Conservation (phyloP, 2,797 vertebrate species). For the Ctenopoma kingsleyae region DNA sequence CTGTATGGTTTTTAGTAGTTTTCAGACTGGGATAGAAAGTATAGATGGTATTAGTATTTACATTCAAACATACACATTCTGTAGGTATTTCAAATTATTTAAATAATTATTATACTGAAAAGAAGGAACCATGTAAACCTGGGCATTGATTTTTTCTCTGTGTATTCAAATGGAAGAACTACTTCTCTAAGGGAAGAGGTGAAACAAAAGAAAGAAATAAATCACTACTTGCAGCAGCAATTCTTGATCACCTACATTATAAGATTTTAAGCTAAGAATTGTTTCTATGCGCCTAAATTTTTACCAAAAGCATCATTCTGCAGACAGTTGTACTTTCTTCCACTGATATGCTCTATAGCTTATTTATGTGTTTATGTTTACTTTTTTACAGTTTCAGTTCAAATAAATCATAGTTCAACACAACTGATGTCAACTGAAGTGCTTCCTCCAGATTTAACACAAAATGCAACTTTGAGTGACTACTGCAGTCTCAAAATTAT, state of each 20-base stretch:
- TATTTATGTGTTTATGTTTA: no score
- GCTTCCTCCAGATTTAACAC: no score
- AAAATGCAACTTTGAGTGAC: no score
- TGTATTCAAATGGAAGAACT: slow-evolving; percentile 25
- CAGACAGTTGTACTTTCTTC: neutral
- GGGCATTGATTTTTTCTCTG: neutral
- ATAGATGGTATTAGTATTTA: neutral
- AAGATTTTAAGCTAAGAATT: slow-evolving; percentile 34
- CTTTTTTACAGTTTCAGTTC: no score
- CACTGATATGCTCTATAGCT: neutral
- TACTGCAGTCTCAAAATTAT: no score
- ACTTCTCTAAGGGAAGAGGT: slow-evolving; percentile 38
- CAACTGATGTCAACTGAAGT: no score
- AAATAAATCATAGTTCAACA: no score
- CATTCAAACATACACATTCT: neutral
- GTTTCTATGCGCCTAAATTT: slow-evolving; percentile 16
- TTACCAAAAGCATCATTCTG: slow-evolving; percentile 13
- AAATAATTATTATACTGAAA: no score
- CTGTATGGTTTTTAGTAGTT: slow-evolving; percentile 16
- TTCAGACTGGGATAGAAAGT: neutral
- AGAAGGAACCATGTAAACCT: no score
- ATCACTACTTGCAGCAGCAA: no score
- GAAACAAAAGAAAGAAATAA: slow-evolving; percentile 34
- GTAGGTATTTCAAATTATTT: no score
- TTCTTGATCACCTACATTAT: slow-evolving; percentile 22